Evolutionary conservation across 2,797 vertebrate genomes (phyloP), one percentile per base, ranked within the genome.

Genomic region (Microctenopoma stevenorrisi): DNA sequence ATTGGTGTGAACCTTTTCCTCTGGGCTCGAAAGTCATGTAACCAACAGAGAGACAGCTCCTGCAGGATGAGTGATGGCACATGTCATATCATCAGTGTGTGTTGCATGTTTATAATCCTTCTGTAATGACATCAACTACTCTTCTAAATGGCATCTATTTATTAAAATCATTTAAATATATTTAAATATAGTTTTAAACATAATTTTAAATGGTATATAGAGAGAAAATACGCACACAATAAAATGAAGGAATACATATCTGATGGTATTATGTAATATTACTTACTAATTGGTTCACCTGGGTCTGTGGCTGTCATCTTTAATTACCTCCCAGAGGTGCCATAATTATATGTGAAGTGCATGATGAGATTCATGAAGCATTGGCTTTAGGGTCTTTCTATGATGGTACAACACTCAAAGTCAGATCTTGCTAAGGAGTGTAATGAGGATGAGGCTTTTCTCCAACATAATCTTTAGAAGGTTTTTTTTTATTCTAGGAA

Each of bases 211-310:
- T 51, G 70, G 58, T 38, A 22, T 30, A 4, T 6, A 30, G 3
- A 30, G 28, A 30, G 2, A 30, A 30, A 30, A 30, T 4, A 30
- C 28, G 12, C 37, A 33, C 49, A 56, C 10, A 48, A 44, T 43
- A 66, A 68, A 74, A 73, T 40, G 49, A 81, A 80, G 81, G 71
- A 71, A 88, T 35, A 35, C 7, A 35, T 35, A 35, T 35, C 84
- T 81, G 6, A 75, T 79, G 40, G 79, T 76, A 83, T 86, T 73
- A 65, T 78, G 84, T 87, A 35, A 90, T 79, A 82, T 90, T 78
- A 84, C 65, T 66, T 79, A 46, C 68, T 91, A 93, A 91, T 91
- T 88, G 81, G 71, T 59, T 50, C 87, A 88, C 43, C 87, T 88
- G 84, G 77, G 83, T 90, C 70, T 77, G 60, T 68, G 82, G 60